Evolutionary conservation across 2,113 vertebrate genomes (phyloP).

Genomic region (Anhinga rufa): DNA sequence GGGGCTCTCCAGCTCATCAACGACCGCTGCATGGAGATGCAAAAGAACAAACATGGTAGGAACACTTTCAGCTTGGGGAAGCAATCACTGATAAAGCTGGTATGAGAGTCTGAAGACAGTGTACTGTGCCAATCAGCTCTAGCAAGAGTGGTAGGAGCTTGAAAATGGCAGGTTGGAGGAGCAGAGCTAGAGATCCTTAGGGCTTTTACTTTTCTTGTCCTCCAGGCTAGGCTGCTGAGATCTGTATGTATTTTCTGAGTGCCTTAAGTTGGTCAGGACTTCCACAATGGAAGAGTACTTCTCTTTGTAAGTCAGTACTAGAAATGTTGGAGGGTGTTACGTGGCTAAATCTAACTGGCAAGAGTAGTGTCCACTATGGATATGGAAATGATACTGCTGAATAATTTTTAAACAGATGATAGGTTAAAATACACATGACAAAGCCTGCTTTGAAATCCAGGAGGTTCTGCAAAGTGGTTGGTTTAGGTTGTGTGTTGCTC

Average conservation of each 20-base stretch:
- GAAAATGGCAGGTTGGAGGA: not conserved
- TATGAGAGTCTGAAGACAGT: not conserved
- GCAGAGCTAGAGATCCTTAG: not conserved
- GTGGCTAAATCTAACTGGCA: not conserved
- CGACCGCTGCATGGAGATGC: constrained; percentile 92
- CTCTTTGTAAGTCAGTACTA: not conserved
- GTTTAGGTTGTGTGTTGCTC: not conserved
- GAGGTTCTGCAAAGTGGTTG: not conserved
- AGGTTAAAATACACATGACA: not conserved
- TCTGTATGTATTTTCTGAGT: not conserved
- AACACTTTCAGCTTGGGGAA: not conserved
- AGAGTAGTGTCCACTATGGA: not conserved
- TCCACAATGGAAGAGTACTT: not conserved
- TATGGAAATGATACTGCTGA: not conserved
- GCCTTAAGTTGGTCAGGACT: not conserved
- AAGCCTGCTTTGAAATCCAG: not conserved
- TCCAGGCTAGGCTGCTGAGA: not conserved
- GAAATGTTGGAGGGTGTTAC: not conserved
- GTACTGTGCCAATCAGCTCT: not conserved
- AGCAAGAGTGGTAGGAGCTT: not conserved
- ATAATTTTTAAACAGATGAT: not conserved
- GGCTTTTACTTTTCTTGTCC: not conserved
- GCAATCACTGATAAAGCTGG: not conserved
- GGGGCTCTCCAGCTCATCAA: constrained; percentile 88
- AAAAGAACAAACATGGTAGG: constrained; percentile 87